Conservation (phyloP, 2,797 vertebrate species). For the Peromyscus nudipes region DNA sequence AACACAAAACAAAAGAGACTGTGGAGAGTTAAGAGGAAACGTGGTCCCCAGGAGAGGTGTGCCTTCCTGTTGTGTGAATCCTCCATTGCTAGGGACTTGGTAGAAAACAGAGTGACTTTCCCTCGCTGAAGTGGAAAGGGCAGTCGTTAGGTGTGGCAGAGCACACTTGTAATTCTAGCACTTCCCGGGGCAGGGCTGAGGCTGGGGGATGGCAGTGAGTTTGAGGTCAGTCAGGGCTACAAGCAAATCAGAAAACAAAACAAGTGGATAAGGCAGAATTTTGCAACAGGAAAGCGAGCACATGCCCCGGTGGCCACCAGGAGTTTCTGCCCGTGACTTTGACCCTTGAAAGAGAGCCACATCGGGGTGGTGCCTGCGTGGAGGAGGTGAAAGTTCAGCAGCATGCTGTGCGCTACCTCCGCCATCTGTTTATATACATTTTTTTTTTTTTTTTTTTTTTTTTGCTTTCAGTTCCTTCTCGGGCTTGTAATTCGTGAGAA, state of each 20-base stretch:
- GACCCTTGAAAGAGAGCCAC: conserved; percentile 25
- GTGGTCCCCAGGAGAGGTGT: background rate
- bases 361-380: background rate
- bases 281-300: background rate
- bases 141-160: background rate
- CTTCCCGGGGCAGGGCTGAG: background rate
- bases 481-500: background rate
- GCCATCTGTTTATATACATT: too few species aligned
- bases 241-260: background rate
- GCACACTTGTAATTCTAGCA: background rate
- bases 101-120: background rate
- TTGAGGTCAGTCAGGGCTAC: background rate
- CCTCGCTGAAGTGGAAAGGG: background rate
- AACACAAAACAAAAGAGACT: background rate
- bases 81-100: background rate
- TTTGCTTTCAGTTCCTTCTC: conserved; percentile 22
- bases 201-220: background rate
- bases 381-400: background rate
- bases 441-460: too few species aligned
- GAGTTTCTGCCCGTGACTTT: conserved; percentile 42
- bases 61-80: background rate
- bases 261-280: background rate
- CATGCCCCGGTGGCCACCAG: background rate
- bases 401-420: too few species aligned
- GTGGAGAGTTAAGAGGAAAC: background rate